Conservation (phyloP, 2,113 vertebrate genomes). For the Brevimyrus niger region DNA sequence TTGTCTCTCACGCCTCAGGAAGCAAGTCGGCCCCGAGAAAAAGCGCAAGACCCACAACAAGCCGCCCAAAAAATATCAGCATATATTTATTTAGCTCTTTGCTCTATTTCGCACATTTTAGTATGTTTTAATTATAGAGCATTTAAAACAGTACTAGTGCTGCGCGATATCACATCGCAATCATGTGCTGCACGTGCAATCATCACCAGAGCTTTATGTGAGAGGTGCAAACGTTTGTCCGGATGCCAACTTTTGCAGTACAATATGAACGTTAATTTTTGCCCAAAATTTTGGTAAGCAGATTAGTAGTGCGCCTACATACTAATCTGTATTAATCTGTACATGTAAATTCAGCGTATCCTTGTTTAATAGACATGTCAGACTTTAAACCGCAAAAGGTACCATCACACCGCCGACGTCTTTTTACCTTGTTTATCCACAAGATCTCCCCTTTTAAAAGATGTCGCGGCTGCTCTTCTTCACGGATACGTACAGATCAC, state of each 20-base stretch:
- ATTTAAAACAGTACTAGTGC: not conserved
- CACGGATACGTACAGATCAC: not conserved
- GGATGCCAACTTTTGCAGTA: not conserved
- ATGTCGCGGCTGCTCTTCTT: not conserved
- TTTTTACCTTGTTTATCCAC: no score
- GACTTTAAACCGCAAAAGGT: not conserved
- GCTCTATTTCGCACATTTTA: not conserved
- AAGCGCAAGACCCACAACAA: not conserved
- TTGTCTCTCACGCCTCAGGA: not conserved
- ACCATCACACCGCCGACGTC: not conserved
- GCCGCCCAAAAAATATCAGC: not conserved
- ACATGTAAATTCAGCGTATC: not conserved
- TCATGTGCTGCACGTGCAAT: not conserved
- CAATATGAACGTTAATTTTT: not conserved
- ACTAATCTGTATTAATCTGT: not conserved
- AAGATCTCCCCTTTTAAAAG: not conserved
- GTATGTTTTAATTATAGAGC: not conserved
- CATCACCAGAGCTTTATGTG: not conserved
- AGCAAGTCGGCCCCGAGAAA: not conserved
- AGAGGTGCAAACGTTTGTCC: not conserved
- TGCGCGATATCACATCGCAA: not conserved
- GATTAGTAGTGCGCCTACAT: not conserved
- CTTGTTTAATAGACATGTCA: not conserved
- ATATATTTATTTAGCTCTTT: not conserved
- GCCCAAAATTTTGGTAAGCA: not conserved